Evolutionary conservation across 2,888 invertebrate genomes (phyloP).

Genomic region (Nomada goodeniana): DNA sequence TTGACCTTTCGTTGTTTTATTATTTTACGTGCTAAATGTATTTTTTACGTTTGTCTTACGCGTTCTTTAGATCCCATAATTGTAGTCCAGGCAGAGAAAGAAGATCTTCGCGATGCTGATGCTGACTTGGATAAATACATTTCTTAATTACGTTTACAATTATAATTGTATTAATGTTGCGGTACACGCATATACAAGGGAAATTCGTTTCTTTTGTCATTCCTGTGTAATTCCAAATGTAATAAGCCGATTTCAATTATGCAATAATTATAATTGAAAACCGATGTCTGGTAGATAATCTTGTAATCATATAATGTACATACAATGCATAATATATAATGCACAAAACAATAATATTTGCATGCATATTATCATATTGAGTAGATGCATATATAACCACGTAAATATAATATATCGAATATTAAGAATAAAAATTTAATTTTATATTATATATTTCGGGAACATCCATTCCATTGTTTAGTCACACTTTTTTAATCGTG

Average conservation of each 20-base stretch:
- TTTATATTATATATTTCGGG: neutral
- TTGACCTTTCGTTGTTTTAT: slow-evolving; percentile 39
- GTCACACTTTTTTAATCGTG: neutral
- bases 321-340: too few species aligned
- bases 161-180: neutral
- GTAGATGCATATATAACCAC: too few species aligned
- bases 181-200: neutral
- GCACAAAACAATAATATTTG: too few species aligned
- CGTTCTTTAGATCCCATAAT: neutral
- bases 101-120: neutral
- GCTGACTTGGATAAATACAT: neutral
- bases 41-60: neutral
- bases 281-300: neutral
- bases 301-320: neutral
- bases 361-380: neutral
- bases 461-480: too few species aligned
- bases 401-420: neutral
- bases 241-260: neutral
- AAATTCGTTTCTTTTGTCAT: neutral
- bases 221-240: neutral
- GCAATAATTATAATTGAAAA: neutral
- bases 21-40: slow-evolving; percentile 6
- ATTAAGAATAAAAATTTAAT: neutral
- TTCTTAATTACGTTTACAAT: neutral
- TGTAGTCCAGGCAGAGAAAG: neutral